These are phyloP conservation scores for Coregonus ussuriensis DNA, from an alignment of 2,797 vertebrate genomes.

Conservation along the genomic window DNA sequence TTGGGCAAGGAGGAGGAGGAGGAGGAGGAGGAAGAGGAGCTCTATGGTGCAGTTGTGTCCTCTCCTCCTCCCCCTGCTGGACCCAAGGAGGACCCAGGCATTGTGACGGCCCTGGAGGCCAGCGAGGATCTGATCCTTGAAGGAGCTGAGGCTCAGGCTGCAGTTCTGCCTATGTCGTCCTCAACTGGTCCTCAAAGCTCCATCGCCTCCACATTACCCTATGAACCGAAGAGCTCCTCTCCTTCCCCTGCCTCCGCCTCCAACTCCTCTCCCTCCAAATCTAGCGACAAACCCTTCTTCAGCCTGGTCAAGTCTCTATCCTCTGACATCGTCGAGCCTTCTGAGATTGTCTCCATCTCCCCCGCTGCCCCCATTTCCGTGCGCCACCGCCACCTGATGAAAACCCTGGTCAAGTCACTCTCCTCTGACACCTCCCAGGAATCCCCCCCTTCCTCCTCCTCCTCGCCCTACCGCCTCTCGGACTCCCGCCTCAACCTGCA, in stretches of 20 bases:
- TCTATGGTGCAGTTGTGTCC: slow-evolving; percentile 63
- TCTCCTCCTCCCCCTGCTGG: slow-evolving; percentile 61
- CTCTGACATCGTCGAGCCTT: slow-evolving; percentile 84
- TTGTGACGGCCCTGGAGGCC: slow-evolving; percentile 90
- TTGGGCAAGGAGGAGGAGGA: slow-evolving; percentile 92
- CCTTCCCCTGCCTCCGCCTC: slow-evolving; percentile 51
- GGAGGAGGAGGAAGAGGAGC: slow-evolving; percentile 89
- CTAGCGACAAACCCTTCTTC: slow-evolving; percentile 83
- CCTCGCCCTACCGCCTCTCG: slow-evolving; percentile 72
- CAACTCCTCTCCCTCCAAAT: slow-evolving; percentile 73
- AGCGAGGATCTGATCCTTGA: slow-evolving; percentile 90
- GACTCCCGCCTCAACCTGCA: slow-evolving; percentile 94
- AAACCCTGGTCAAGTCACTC: slow-evolving; percentile 92
- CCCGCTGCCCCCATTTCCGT: slow-evolving; percentile 48
- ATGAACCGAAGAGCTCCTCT: slow-evolving; percentile 56
- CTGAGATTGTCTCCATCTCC: slow-evolving; percentile 63
- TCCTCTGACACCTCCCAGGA: slow-evolving; percentile 93
- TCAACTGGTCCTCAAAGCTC: slow-evolving; percentile 45
- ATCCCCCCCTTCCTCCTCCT: slow-evolving; percentile 56
- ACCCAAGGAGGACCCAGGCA: slow-evolving; percentile 76
- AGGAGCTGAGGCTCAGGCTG: slow-evolving; percentile 53
- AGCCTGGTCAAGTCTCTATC: slow-evolving; percentile 89
- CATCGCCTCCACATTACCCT: slow-evolving; percentile 63
- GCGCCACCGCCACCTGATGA: slow-evolving; percentile 90
- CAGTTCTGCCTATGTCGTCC: slow-evolving; percentile 53